Evolutionary conservation across 2,797 vertebrate genomes (phyloP), one percentile per base, ranked within the genome.

Genomic region (Phrynocephalus vlangalii): DNA sequence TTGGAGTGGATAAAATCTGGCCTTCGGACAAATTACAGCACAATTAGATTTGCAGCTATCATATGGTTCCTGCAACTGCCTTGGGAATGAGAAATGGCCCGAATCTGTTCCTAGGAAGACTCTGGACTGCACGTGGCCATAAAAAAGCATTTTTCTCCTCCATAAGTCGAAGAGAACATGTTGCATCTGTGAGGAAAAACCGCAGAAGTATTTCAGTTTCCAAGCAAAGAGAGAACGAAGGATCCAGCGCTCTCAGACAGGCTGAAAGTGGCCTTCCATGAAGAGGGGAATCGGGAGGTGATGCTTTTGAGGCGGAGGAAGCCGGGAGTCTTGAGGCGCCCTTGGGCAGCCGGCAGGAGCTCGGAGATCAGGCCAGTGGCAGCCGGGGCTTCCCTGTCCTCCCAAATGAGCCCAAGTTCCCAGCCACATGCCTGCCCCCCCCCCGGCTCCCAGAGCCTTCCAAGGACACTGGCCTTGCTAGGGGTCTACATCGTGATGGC

Each of bases 31-130:
- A 90, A 90, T 38, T 73, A 86, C 28, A 86, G 86, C 56, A 68
- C 78, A 91, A 88, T 44, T 88, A 92, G 91, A 92, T 90, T 89
- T 86, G 82, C 86, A 95, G 90, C 88, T 87, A 70, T 85, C 26
- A 26, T 89, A 50, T 60, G 50, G 75, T 68, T 88, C 77, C 88
- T 11, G 83, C 90, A 88, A 79, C 75, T 86, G 90, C 84, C 90
- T 77, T n/a, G 93, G 90, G 94, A 94, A 50, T 1, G 50, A 24
- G 78, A 79, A 90, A 88, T 22, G 88, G 88, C 94, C 92, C 91
- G 85, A 93, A 67, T 71, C 93, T 91, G 20, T 85, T 89, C 77
- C 88, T 82, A 30, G 15, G 73, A 91, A 86, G 88, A 92, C 80
- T 91, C 92, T 82, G 75, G 63, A 33, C 13, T 89, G 91, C 70